Evolutionary conservation across 2,888 invertebrate genomes (phyloP).

Genomic region (Xylota segnis): DNA sequence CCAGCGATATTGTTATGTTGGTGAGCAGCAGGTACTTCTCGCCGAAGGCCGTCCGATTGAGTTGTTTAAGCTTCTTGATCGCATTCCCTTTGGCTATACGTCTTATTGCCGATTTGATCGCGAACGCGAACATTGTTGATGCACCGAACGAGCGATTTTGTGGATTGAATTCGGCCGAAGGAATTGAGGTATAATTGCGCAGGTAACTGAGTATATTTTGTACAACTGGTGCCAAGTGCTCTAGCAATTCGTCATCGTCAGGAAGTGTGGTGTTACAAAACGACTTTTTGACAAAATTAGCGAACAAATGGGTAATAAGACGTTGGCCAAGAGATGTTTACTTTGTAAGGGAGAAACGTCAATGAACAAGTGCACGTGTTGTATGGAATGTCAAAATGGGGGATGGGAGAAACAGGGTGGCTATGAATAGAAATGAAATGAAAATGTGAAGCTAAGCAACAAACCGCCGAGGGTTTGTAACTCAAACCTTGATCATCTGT

Average conservation of each 20-base stretch:
- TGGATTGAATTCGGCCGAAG: not conserved
- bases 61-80: constrained; percentile 78
- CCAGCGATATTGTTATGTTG: constrained; percentile 91
- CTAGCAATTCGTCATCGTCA: constrained; percentile 45
- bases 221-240: not conserved
- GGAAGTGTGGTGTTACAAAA: constrained; percentile 43
- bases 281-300: constrained; percentile 13
- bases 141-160: not conserved
- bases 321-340: constrained; percentile 39
- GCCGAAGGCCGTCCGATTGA: constrained; percentile 85
- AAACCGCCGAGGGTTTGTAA: too few species aligned
- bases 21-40: constrained; percentile 90
- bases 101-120: constrained; percentile 54
- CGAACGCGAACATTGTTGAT: constrained; percentile 39
- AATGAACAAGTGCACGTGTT: constrained; percentile 27
- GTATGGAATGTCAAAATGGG: not conserved
- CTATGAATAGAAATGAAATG: not conserved
- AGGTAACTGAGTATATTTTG: constrained; percentile 17
- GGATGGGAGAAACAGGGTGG: not conserved
- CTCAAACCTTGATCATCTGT: too few species aligned
- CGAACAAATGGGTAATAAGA: constrained; percentile 1
- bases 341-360: constrained; percentile 34
- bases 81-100: constrained; percentile 36
- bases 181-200: constrained; percentile 3
- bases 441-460: too few species aligned